phyloP scores from a whole-genome alignment of 2,797 vertebrate genomes.

The Oceanodroma leucorhoa region DNA sequence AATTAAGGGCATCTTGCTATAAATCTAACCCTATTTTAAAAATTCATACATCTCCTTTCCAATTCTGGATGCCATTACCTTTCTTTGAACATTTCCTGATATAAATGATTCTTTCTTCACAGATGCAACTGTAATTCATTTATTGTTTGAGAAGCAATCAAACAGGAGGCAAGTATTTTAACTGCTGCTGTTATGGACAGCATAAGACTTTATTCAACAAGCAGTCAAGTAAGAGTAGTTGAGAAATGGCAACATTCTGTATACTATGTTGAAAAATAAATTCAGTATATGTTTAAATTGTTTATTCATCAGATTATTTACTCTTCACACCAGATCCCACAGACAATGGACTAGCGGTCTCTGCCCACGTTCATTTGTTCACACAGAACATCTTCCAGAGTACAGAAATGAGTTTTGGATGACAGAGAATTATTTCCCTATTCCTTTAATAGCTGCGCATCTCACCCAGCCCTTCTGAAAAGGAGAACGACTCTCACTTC shows the following conservation, averaged over 20 bases:
- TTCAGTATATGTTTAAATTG: background rate
- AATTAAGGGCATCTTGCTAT: background rate
- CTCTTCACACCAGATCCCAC: background rate
- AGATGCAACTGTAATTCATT: background rate
- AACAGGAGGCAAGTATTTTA: background rate
- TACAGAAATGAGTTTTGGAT: background rate
- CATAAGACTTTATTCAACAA: background rate
- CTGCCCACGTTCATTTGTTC: background rate
- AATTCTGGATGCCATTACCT: background rate
- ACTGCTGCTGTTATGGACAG: background rate
- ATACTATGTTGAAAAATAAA: background rate
- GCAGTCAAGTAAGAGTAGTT: background rate
- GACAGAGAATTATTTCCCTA: background rate
- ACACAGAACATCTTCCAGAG: background rate
- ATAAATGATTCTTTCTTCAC: background rate
- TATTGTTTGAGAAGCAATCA: background rate
- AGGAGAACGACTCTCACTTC: background rate
- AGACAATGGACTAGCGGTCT: background rate
- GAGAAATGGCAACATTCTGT: background rate
- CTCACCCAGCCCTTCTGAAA: background rate
- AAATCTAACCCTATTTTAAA: background rate
- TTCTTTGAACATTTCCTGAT: background rate
- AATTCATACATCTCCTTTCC: background rate
- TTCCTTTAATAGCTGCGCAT: background rate
- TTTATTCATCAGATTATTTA: background rate